These are phyloP conservation scores for Epinephelus awoara DNA, from an alignment of 2,797 vertebrate genomes.

Conservation along the genomic window DNA sequence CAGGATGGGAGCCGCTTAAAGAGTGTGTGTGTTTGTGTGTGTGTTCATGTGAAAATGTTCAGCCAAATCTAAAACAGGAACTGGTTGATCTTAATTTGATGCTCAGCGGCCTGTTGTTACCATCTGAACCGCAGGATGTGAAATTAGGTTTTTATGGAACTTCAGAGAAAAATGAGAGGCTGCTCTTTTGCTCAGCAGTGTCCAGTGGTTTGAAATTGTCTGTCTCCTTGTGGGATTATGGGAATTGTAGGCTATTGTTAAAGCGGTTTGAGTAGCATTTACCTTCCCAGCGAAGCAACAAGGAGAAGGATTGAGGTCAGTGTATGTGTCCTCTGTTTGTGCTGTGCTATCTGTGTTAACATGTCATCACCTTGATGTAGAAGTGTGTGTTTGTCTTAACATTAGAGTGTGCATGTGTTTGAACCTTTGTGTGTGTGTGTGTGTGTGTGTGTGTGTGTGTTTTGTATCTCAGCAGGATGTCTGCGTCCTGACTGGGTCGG, in stretches of 20 bases:
- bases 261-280: conserved; percentile 14
- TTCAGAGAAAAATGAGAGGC: conserved; percentile 26
- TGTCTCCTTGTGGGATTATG: conserved; percentile 55
- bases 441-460: conserved; percentile 17
- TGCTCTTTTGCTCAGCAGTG: background rate
- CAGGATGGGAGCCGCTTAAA: background rate
- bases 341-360: conserved; percentile 11
- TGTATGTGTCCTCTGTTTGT: conserved; percentile 11
- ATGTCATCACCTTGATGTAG: conserved; percentile 26
- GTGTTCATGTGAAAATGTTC: conserved; percentile 3
- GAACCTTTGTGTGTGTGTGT: conserved; percentile 8
- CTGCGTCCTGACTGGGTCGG: conserved; percentile 71
- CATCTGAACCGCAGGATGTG: conserved; percentile 28
- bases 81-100: conserved; percentile 25
- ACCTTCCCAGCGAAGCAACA: conserved; percentile 14
- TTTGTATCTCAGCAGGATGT: conserved; percentile 67
- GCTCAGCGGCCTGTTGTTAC: conserved; percentile 6
- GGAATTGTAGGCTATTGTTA: conserved; percentile 66
- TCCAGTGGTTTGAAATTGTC: background rate
- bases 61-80: conserved; percentile 15
- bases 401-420: conserved; percentile 10
- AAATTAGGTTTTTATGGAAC: conserved; percentile 30
- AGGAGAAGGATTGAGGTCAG: conserved; percentile 26
- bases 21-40: background rate
- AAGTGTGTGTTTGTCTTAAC: conserved; percentile 19